phyloP scores from a whole-genome alignment of 2,113 vertebrate species.

The Trematocara macrostoma region DNA sequence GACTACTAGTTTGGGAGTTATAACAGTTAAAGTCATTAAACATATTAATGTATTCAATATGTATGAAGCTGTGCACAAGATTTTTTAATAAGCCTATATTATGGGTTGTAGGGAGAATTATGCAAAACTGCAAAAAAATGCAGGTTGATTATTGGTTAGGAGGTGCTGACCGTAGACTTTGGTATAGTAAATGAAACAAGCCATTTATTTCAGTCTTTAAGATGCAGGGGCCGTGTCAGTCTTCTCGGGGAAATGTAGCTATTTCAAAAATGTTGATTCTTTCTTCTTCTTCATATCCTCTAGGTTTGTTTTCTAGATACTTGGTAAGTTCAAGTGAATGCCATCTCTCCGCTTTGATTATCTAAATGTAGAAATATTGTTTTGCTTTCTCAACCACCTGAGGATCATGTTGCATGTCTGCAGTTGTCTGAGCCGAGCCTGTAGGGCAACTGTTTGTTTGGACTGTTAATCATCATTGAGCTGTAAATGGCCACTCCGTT shows the following conservation, averaged over 20 bases:
- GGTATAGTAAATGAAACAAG: not conserved
- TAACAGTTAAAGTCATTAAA: not conserved
- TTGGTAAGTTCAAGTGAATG: not conserved
- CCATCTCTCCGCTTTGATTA: not conserved
- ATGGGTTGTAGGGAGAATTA: not conserved
- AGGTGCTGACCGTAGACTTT: not conserved
- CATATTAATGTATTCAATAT: not conserved
- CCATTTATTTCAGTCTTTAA: not conserved
- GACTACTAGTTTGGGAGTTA: not conserved
- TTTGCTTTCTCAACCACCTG: not conserved
- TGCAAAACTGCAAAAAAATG: not conserved
- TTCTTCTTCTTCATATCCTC: not conserved
- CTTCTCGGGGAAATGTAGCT: not conserved
- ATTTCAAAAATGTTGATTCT: not conserved
- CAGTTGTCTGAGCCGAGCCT: slow-evolving; percentile 17
- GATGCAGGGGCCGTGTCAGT: not conserved
- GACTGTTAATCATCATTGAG: slow-evolving; percentile 62
- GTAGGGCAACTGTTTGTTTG: slow-evolving; percentile 54
- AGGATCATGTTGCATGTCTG: not conserved
- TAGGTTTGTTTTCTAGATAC: not conserved
- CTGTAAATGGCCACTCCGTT: slow-evolving; percentile 59
- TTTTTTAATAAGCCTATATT: not conserved
- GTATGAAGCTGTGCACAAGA: not conserved
- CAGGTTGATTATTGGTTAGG: not conserved
- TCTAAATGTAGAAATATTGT: not conserved